Evolutionary conservation across 2,888 invertebrate genomes (phyloP), one percentile per base, ranked within the genome.

Genomic region (Mylabris sibirica): DNA sequence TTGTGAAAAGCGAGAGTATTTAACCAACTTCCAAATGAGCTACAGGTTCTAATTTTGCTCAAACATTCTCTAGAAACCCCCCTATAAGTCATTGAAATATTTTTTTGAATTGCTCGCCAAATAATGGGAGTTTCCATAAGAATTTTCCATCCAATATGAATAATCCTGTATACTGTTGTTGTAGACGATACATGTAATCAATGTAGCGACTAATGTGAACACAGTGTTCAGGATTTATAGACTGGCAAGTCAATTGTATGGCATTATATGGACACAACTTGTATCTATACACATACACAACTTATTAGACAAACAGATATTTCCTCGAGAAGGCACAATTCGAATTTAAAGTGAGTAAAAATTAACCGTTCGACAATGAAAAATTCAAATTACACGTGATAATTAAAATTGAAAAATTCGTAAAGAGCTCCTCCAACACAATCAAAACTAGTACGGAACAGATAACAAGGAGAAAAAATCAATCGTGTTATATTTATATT

Each of bases 191-290:
- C 81, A 82, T 83, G 82, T 82, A 83, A 83, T 83, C 83, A 83
- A 82, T 83, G 83, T 82, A 82, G 80, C 82, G 81, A 81, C 82
- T 83, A 82, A 83, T 82, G 80, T 76, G 82, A 81, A 80, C 82
- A 81, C 78, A 79, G 78, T 78, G 79, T 77, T 75, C 76, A 79
- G 83, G 84, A 84, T 84, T 84, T 84, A 84, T 84, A 78, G 82
- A 83, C 83, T 83, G 80, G 79, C 80, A 78, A 83, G 80, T 82
- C 80, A 81, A 83, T 82, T 82, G 81, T 81, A 80, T 74, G 78
- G 80, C 79, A 78, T 79, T 81, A 79, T 79, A 79, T 76, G 80
- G 80, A 80, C 80, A 79, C 75, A 72, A 72, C 67, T 74, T 74
- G 75, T 76, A 75, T 38, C 3, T 12, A 30, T 30, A 30, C 12